A percentile compares a stretch with the other conserved stretches of the same genome.
phyloP scores from a whole-genome alignment of 2,888 invertebrate species.

The Callosobruchus maculatus region DNA sequence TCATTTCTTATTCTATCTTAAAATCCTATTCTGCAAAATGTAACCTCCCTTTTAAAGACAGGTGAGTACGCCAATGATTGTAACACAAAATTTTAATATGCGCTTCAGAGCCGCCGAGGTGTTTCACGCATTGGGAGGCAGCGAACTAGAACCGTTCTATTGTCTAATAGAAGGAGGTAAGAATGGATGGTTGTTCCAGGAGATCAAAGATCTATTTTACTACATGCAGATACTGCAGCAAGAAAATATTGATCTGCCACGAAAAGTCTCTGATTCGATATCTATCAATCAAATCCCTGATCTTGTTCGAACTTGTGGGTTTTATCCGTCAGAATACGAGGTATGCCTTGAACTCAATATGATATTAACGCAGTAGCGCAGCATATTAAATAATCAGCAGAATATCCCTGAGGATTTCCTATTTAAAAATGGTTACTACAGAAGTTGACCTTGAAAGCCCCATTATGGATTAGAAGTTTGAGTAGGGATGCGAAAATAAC shows the following conservation, averaged over 20 bases:
- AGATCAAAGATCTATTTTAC: slow-evolving; percentile 72
- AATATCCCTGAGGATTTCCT: too few species aligned
- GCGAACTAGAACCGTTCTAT: slow-evolving; percentile 64
- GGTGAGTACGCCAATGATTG: too few species aligned
- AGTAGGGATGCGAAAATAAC: too few species aligned
- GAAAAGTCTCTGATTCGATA: slow-evolving; percentile 60
- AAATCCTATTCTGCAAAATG: too few species aligned
- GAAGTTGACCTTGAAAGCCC: too few species aligned
- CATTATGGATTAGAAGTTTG: too few species aligned
- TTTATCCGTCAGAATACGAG: slow-evolving; percentile 71
- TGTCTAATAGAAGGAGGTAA: slow-evolving; percentile 67
- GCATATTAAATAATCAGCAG: too few species aligned
- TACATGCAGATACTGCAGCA: slow-evolving; percentile 73
- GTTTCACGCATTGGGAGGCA: slow-evolving; percentile 54
- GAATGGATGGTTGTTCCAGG: slow-evolving; percentile 66
- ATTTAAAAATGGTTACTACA: too few species aligned
- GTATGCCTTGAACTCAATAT: too few species aligned
- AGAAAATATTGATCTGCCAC: slow-evolving; percentile 60
- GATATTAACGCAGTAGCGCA: too few species aligned
- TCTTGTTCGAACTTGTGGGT: slow-evolving; percentile 71
- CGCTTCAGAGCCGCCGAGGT: slow-evolving; percentile 46
- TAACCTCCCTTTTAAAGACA: too few species aligned
- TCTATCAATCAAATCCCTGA: slow-evolving; percentile 66
- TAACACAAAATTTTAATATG: neutral
- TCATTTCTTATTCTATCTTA: too few species aligned